Evolutionary conservation across 2,113 vertebrate species (phyloP).

Genomic region (Rynchops niger): DNA sequence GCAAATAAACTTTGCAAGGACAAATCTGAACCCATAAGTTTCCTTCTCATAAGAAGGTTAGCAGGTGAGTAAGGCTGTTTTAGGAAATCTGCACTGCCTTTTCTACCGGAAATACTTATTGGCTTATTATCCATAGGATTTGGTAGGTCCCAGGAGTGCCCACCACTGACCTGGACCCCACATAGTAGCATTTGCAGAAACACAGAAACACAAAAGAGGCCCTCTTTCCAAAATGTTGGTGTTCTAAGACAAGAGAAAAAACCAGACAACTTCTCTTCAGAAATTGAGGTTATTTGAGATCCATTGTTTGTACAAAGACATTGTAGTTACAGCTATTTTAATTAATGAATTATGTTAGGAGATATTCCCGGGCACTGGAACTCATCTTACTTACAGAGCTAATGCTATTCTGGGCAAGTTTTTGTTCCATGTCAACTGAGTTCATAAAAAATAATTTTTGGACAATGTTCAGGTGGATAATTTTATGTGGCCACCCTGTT

Average conservation of each 20-base stretch:
- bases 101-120: background rate
- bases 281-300: background rate
- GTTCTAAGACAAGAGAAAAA: background rate
- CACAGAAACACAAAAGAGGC: background rate
- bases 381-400: background rate
- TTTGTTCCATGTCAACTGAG: background rate
- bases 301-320: background rate
- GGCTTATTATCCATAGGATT: background rate
- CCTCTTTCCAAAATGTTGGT: background rate
- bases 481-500: background rate
- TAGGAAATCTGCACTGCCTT: background rate
- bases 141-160: background rate
- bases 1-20: conserved; percentile 7
- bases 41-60: background rate
- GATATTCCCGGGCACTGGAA: accelerated
- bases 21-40: background rate
- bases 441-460: background rate
- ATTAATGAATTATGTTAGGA: background rate
- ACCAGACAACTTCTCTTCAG: background rate
- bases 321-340: background rate
- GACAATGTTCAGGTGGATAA: background rate
- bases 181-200: background rate
- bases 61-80: background rate
- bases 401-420: background rate
- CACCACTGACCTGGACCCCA: background rate